Evolutionary conservation across 2,113 vertebrate species (phyloP), one percentile per base, ranked within the genome.

Genomic region (Pachycephala philippinensis): DNA sequence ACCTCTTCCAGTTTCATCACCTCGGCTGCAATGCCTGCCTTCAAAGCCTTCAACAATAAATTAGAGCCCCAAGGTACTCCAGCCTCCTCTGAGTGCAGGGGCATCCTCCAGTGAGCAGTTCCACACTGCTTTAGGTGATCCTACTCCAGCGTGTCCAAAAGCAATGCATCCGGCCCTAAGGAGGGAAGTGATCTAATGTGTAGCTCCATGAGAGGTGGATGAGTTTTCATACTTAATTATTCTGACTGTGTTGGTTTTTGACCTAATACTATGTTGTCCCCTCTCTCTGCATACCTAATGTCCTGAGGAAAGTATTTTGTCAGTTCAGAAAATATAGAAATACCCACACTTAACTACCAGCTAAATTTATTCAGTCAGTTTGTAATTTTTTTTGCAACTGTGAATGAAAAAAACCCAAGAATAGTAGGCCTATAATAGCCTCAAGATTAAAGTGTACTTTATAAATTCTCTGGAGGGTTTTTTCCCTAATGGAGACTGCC

Each of bases 181-280:
- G 10, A 15, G 2, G 13, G 30, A 65, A 85, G 13, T 1, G 4
- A 47, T 35, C 22, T 20, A 30, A 77, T 1, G 0, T 7, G 15
- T 2, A 74, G 59, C 64, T 84, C 28, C 37, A 27, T 1, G 14
- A 84, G 52, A 87, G 42, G 47, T 19, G 40, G 45, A 4, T 0
- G 4, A 44, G 39, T 47, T 70, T 70, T 30, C 47, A 24, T 22
- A 54, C 20, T 81, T 56, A 19, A 70, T 59, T 60, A 85, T 72
- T 85, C 40, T 64, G 37, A 13, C 37, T 56, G 14, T 33, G 30
- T 22, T 53, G 27, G 13, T 33, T 22, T 82, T 84, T 71, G 6
- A 11, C 19, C 13, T 49, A 60, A 14, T 22, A 35, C 4, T 35
- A 24, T 22, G 22, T 21, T 78, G 27, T 35, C 3, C 8, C 8